Base-by-base conservation (phyloP, 2,797 vertebrate species). In the Atherinosoma microstoma region DNA sequence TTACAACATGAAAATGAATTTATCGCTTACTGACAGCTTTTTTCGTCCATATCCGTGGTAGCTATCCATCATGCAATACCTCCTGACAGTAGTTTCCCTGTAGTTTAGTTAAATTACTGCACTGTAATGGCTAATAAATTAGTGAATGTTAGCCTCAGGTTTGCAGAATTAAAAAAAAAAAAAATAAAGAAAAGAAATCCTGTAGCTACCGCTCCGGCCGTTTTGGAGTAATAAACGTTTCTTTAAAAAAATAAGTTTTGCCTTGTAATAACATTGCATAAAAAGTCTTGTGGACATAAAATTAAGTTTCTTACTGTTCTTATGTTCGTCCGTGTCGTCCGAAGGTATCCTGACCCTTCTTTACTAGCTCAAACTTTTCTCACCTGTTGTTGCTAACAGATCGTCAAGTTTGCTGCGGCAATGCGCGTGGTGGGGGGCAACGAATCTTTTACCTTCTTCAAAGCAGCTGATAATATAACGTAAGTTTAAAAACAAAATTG, bases 251-350 rank as follows among this genome's bases (percentile, higher is more conserved):
- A 36, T 27, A 49, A 38, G 1, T 7, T 38, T 38, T 18, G 34
- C 32, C 20, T 32, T 42, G 6, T 15, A 13, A 0, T 38, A 0
- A 13, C 34, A 16, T 3, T 1, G 6, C 5, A n/a, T 3, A 0
- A 5, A 24, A 56, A 13, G 7, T 4, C 30, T 1, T n/a, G 22
- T 13, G n/a, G 9, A 5, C 15, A 8, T 6, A 2, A 53, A 0
- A 0, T 68, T 54, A 22, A 0, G n/a, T 67, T 67, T 45, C 65
- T 27, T 30, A 36, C 15, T 13, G 15, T 30, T 56, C 13, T 56
- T 56, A 29, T 56, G 53, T 56, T 56, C 6, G 13, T 24, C 18
- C 2, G 11, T 53, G 3, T 15, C n/a, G 22, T 56, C 53, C 53
- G 15, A 24, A 11, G 3, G 22, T 27, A 27, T 24, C 51, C 24